Conservation (phyloP, 2,888 invertebrate genomes). For the Alsophila aescularia region DNA sequence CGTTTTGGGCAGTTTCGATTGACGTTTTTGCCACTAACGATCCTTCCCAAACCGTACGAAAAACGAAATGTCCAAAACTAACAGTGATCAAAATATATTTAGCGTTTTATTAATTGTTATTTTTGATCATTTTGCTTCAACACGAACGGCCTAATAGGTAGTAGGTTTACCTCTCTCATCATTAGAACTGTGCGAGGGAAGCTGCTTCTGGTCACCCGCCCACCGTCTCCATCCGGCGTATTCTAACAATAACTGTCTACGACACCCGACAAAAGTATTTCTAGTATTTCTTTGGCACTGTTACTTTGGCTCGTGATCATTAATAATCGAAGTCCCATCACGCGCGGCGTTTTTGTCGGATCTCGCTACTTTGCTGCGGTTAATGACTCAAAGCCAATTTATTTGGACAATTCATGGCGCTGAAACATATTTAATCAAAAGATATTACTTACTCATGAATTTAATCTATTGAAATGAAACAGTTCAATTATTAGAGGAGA, state of each 20-base stretch:
- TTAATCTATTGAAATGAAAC: neutral
- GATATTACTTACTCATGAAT: neutral
- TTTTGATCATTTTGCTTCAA: too few species aligned
- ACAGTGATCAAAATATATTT: too few species aligned
- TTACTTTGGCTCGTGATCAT: conserved; percentile 46
- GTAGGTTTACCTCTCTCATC: too few species aligned
- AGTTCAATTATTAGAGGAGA: neutral
- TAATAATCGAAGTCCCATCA: neutral
- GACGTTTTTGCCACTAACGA: too few species aligned
- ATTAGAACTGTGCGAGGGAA: too few species aligned
- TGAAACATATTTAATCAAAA: neutral
- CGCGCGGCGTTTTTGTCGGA: neutral
- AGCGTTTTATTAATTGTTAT: too few species aligned
- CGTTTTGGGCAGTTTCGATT: too few species aligned
- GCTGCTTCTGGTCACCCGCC: neutral
- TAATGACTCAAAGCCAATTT: too few species aligned
- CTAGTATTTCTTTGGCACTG: conserved; percentile 51
- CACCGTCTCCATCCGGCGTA: neutral
- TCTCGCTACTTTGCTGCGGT: neutral
- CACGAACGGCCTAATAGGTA: too few species aligned
- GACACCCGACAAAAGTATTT: conserved; percentile 7
- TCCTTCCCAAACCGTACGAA: too few species aligned
- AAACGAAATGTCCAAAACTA: too few species aligned
- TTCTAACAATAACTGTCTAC: neutral
- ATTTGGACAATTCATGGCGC: neutral